Evolutionary conservation across 1,140 invertebrate genomes (phyloP).

Genomic region (Drosophila novamexicana): DNA sequence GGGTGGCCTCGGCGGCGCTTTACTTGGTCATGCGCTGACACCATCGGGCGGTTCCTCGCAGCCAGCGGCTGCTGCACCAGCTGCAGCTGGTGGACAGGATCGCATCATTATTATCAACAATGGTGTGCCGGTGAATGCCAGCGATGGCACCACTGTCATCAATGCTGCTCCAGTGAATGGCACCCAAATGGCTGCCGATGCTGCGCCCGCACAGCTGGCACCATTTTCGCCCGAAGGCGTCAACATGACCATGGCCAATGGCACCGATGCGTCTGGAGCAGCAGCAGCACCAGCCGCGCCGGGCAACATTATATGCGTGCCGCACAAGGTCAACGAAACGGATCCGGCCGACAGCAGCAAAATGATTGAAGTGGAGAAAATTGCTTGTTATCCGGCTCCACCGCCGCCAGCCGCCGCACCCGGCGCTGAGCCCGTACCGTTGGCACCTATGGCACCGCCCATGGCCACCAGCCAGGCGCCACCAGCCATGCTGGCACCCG

Average conservation of each 20-base stretch:
- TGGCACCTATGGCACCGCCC: conserved; percentile 60
- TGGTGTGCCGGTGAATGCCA: conserved; percentile 70
- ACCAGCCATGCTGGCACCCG: conserved; percentile 46
- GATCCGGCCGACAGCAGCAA: conserved; percentile 74
- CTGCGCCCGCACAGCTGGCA: conserved; percentile 45
- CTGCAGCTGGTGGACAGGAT: conserved; percentile 61
- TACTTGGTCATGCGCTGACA: conserved; percentile 73
- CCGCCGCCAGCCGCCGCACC: conserved; percentile 61
- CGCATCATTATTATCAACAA: conserved; percentile 83
- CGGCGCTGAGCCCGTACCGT: conserved; percentile 52
- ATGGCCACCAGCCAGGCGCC: conserved; percentile 44
- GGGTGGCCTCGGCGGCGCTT: conserved; percentile 73
- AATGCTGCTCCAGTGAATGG: conserved; percentile 59
- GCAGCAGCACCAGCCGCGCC: conserved; percentile 49
- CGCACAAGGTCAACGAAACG: conserved; percentile 77
- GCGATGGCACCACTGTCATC: conserved; percentile 72
- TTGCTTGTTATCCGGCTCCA: conserved; percentile 81
- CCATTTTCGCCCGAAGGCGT: conserved; percentile 77
- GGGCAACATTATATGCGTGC: conserved; percentile 79
- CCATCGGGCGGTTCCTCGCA: conserved; percentile 60
- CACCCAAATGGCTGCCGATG: conserved; percentile 33
- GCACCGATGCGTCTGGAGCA: conserved; percentile 34
- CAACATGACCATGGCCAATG: conserved; percentile 81
- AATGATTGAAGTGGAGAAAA: conserved; percentile 77
- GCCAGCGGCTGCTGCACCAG: conserved; percentile 49